phyloP scores from a whole-genome alignment of 2,797 vertebrate species.

The Cossypha niveicapilla region DNA sequence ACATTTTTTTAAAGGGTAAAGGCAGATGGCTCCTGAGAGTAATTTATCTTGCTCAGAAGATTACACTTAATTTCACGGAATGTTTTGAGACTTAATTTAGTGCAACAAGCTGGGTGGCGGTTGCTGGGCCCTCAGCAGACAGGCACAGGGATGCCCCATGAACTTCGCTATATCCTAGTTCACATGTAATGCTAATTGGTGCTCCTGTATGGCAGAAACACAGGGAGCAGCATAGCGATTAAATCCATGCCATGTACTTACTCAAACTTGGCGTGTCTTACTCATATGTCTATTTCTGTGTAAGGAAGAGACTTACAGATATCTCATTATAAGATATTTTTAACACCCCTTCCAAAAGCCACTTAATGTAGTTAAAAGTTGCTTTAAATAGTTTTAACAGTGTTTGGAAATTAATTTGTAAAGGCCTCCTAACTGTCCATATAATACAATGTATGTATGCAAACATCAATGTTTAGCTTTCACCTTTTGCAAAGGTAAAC shows the following conservation, averaged over 20 bases:
- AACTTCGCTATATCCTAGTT: neutral
- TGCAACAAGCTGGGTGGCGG: neutral
- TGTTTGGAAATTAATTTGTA: neutral
- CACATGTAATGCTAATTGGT: neutral
- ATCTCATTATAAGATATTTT: neutral
- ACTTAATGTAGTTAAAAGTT: neutral
- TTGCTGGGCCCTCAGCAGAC: neutral
- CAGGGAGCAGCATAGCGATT: neutral
- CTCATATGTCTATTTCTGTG: neutral
- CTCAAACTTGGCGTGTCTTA: neutral
- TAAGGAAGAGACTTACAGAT: neutral
- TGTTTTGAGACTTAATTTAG: neutral
- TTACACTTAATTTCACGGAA: neutral
- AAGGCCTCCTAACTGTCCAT: neutral
- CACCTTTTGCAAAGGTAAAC: neutral
- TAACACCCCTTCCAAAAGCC: neutral
- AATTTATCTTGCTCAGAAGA: constrained; percentile 28
- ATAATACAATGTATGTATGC: neutral
- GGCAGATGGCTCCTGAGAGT: neutral
- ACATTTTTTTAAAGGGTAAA: constrained; percentile 16
- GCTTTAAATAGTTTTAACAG: neutral
- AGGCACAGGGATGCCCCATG: neutral
- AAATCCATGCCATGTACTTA: neutral
- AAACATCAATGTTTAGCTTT: neutral
- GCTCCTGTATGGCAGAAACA: neutral